These are phyloP conservation scores for Rhinella marina DNA, from an alignment of 2,797 vertebrate genomes.

Conservation along the genomic window DNA sequence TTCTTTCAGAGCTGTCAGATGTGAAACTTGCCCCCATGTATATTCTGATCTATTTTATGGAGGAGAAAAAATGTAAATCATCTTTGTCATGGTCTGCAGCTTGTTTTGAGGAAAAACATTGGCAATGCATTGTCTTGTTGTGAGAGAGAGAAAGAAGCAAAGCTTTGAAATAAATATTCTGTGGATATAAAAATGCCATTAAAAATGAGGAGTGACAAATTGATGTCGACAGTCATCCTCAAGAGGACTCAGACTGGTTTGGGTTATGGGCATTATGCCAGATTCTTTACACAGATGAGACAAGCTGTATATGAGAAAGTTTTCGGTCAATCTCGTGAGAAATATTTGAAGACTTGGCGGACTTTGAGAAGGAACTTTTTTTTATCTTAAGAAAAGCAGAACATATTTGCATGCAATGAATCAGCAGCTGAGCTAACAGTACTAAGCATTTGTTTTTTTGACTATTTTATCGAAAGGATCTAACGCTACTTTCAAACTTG, in stretches of 20 bases:
- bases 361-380: conserved; percentile 10
- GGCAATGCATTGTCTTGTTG: conserved; percentile 2
- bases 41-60: neutral
- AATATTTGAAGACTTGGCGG: conserved; percentile 43
- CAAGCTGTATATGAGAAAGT: conserved; percentile 49
- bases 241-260: conserved; percentile 29
- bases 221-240: conserved; percentile 27
- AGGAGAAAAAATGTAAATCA: neutral
- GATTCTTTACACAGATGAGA: conserved; percentile 35
- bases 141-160: conserved; percentile 8
- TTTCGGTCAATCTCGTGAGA: conserved; percentile 52
- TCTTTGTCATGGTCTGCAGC: neutral
- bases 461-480: neutral
- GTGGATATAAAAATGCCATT: conserved; percentile 39
- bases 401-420: conserved; percentile 23
- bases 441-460: neutral
- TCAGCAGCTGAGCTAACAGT: neutral
- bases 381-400: conserved; percentile 24
- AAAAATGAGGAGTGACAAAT: conserved; percentile 43
- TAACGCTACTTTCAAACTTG: neutral
- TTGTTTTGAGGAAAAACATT: conserved; percentile 1
- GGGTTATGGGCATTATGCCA: conserved; percentile 39
- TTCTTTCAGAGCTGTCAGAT: neutral
- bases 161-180: conserved; percentile 20
- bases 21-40: neutral